These are phyloP conservation scores for Griposia aprilina DNA, from an alignment of 2,888 invertebrate genomes.

Conservation along the genomic window DNA sequence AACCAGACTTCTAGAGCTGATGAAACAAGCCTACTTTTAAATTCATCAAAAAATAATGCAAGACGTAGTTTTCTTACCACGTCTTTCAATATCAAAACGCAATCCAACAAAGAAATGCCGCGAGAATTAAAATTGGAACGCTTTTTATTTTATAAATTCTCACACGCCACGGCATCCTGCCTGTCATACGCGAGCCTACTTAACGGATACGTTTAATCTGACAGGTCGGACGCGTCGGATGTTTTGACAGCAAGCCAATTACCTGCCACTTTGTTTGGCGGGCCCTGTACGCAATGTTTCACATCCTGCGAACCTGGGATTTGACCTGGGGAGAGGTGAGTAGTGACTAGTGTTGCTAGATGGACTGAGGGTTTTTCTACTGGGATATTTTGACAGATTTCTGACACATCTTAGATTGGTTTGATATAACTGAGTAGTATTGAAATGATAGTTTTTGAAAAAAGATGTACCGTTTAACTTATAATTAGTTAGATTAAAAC, in stretches of 20 bases:
- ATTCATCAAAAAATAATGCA: not conserved
- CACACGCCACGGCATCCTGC: constrained; percentile 69
- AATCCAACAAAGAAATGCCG: constrained; percentile 36
- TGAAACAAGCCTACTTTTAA: not conserved
- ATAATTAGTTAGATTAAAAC: not conserved
- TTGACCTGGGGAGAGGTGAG: constrained; percentile 41
- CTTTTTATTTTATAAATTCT: constrained; percentile 69
- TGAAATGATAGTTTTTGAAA: not conserved
- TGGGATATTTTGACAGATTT: not conserved
- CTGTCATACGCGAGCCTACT: constrained; percentile 75
- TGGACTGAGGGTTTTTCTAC: not conserved
- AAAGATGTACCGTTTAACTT: not conserved
- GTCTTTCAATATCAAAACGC: constrained; percentile 21
- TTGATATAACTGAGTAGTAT: not conserved
- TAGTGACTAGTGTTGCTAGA: constrained; percentile 2
- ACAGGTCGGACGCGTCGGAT: constrained; percentile 83
- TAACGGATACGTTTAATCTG: constrained; percentile 87
- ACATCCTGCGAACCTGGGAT: constrained; percentile 78
- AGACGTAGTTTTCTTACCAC: not conserved
- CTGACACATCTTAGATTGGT: not conserved
- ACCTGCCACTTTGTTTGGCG: constrained; percentile 84
- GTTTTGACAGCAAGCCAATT: constrained; percentile 89
- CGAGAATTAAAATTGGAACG: constrained; percentile 60
- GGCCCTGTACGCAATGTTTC: constrained; percentile 75
- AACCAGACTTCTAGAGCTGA: not conserved